Evolutionary conservation across 1,140 invertebrate species (phyloP).

Genomic region (Cydia splendana): DNA sequence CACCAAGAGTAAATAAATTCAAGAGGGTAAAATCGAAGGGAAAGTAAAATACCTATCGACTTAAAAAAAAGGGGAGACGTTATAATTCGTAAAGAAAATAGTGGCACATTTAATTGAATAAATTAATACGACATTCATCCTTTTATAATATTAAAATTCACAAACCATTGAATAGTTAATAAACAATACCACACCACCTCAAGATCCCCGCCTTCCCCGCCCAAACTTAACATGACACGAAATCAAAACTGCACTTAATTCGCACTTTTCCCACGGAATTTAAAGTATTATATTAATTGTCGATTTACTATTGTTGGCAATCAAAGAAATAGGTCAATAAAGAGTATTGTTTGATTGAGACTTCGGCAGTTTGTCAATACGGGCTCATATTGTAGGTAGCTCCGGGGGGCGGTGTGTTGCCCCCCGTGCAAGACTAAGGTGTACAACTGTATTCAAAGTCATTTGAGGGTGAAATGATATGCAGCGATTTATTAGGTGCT

Average conservation of each 20-base stretch:
- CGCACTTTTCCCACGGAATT: slow-evolving; percentile 70
- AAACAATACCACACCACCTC: slow-evolving; percentile 54
- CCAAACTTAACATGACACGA: slow-evolving; percentile 58
- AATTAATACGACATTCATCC: slow-evolving; percentile 32
- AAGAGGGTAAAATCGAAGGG: too few relatives aligned
- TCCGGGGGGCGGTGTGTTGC: slow-evolving; percentile 52
- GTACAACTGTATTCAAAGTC: slow-evolving; percentile 59
- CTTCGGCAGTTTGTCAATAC: slow-evolving; percentile 76
- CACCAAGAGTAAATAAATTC: neutral
- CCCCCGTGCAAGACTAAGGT: slow-evolving; percentile 52
- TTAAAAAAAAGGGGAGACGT: too few relatives aligned
- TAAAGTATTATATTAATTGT: slow-evolving; percentile 66
- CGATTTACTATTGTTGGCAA: slow-evolving; percentile 65
- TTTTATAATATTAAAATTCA: neutral
- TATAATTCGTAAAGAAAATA: neutral
- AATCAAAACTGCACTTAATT: slow-evolving; percentile 67
- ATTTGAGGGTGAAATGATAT: slow-evolving; percentile 74
- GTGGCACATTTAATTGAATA: slow-evolving; percentile 38
- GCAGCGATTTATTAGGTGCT: slow-evolving; percentile 67
- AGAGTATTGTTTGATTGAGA: slow-evolving; percentile 70
- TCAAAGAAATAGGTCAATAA: slow-evolving; percentile 77
- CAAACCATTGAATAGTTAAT: slow-evolving; percentile 39
- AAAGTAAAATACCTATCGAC: too few relatives aligned
- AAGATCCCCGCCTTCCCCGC: slow-evolving; percentile 41
- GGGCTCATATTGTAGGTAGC: slow-evolving; percentile 48